Conservation (phyloP, 2,113 vertebrate genomes). For the Galemys pyrenaicus region DNA sequence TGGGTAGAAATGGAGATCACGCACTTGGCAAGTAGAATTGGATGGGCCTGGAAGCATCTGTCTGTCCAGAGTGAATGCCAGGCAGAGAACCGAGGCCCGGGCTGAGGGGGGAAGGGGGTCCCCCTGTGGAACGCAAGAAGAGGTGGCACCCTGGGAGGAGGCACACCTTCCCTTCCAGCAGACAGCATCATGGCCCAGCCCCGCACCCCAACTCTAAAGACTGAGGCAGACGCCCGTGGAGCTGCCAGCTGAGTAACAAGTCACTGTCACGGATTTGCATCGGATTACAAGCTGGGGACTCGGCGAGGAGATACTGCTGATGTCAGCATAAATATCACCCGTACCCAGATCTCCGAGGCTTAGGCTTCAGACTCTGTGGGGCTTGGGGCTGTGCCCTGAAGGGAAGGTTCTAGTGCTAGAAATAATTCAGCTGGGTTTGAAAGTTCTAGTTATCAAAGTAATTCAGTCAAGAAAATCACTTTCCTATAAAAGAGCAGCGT, state of each 20-base stretch:
- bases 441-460: neutral
- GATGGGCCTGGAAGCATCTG: neutral
- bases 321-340: fast-evolving
- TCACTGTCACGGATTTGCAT: neutral
- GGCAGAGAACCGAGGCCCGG: neutral
- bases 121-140: no score
- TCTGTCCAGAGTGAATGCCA: fast-evolving
- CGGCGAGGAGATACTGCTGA: fast-evolving
- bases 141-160: fast-evolving
- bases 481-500: neutral
- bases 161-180: neutral
- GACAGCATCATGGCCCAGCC: neutral
- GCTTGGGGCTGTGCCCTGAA: neutral
- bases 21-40: neutral
- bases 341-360: neutral
- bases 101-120: neutral
- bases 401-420: neutral
- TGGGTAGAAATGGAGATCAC: neutral
- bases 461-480: neutral
- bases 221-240: neutral
- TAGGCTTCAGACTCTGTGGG: neutral
- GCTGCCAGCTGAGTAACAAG: neutral
- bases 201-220: neutral
- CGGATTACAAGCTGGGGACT: neutral
- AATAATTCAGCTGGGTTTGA: neutral